Evolutionary conservation across 2,888 invertebrate species (phyloP), one percentile per base, ranked within the genome.

Genomic region (Ophioninae sp.): DNA sequence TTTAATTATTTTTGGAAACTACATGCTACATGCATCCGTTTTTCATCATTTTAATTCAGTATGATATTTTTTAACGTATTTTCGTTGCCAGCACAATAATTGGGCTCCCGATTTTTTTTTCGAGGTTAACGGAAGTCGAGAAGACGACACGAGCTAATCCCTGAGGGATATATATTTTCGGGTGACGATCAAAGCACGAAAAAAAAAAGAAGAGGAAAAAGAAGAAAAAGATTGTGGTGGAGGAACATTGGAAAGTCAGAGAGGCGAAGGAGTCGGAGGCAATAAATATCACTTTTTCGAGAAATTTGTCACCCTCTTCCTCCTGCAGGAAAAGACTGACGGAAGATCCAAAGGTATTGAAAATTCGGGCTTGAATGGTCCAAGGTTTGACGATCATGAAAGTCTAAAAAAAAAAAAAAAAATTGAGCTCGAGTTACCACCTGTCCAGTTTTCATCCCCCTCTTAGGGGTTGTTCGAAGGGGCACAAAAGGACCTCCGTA

Each of bases 271-370:
- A 82, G 83, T 73, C 81, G 84, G 69, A 76, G 86, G 85, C 85
- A 85, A 90, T 91, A 91, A 91, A 91, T 92, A 88, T 85, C 61
- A 82, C 79, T 87, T 85, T 89, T 86, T 89, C 83, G 85, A 71
- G 86, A 89, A 92, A 92, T 92, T 92, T 92, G 92, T 92, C 92
- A 90, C 73, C 77, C 73, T 80, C 83, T 68, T 83, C 72, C 67
- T 56, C 65, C 22, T 58, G 65, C 63, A 63, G 44, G 64, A 74
- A 58, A 39, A 13, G n/a, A 61, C 64, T 17, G 58, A 69, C 22
- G 67, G 37, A 74, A 74, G 30, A 69, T 30, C 64, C 71, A 75
- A 79, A 58, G 13, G 64, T 23, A 30, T 56, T 37, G 59, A 58
- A 58, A 76, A 37, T 51, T 30, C 20, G 10, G 58, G 13, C 79